Base-by-base conservation (phyloP, 2,888 invertebrate species). In the Pomacea canaliculata region DNA sequence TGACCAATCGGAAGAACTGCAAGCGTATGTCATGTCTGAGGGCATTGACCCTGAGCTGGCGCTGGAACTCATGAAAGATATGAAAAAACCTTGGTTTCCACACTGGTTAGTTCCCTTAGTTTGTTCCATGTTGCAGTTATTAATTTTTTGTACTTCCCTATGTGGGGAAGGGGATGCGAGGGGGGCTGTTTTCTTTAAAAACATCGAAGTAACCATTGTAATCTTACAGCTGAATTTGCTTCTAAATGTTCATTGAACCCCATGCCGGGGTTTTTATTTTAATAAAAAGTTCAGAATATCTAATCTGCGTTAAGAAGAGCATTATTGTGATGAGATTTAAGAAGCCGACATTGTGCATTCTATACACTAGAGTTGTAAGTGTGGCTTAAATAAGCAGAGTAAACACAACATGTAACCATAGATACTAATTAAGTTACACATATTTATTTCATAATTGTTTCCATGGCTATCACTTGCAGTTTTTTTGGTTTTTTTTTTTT, bases 1-100 rank as follows among this genome's bases (percentile, higher is more conserved):
- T 86, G 84, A 84, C 85, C 18, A 81, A n/a, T n/a, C 86, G 13
- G 83, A 83, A 9, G 85, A 86, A 27, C 73, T 86, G 2, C 81
- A 81, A 49, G 82, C 84, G 10, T 71, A 63, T 49, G 59, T 78
- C 51, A 78, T 86, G 77, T 66, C 85, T 10, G 83, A 86, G 13
- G 85, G 85, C 69, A 79, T 85, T 10, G 83, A 86, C 70, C 83
- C 85, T 3, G 77, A 77, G 13, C 76, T 82, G 70, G 83, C 82
- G 19, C 67, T 78, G 19, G 69, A 83, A 60, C 77, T 85, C 8
- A 74, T 82, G 62, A 74, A 80, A 46, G 80, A 85, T 23, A 76
- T 86, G 66, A 82, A 81, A 56, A 81, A 85, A n/a, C 76, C 85
- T n/a, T n/a, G n/a, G 79, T 81, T 18, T 83, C 79, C 49, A 79